These are phyloP conservation scores for Hippocampus barbouri DNA, from an alignment of 2,113 vertebrate genomes.

Conservation along the genomic window DNA sequence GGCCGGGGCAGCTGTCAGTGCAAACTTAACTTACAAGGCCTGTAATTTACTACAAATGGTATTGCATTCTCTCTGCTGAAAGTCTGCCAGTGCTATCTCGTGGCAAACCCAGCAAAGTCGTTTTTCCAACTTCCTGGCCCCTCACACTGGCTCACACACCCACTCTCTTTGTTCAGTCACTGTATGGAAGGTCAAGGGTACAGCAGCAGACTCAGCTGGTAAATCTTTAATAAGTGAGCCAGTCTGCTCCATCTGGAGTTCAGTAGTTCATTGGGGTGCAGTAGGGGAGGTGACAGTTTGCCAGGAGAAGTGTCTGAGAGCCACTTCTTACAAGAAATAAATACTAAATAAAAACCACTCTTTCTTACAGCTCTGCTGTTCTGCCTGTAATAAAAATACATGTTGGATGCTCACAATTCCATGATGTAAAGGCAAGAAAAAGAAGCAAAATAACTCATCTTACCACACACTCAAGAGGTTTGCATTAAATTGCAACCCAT, in stretches of 20 bases:
- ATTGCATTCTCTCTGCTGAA: conserved; percentile 46
- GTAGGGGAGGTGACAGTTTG: conserved; percentile 25
- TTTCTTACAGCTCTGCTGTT: conserved; percentile 57
- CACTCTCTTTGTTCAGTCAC: conserved; percentile 13
- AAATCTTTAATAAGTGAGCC: conserved; percentile 56
- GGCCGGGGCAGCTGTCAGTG: conserved; percentile 48
- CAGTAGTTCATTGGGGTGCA: conserved; percentile 42
- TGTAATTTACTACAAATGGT: conserved; percentile 57
- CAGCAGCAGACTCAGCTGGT: conserved; percentile 26
- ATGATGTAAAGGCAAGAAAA: not conserved
- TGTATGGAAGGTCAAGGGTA: conserved; percentile 49
- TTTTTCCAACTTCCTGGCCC: conserved; percentile 32
- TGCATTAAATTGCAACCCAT: no score
- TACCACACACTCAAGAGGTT: no score
- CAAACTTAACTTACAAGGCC: conserved; percentile 39
- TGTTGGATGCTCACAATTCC: conserved; percentile 8
- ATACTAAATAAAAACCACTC: conserved; percentile 23
- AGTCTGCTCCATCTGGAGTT: conserved; percentile 48
- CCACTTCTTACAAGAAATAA: conserved; percentile 12
- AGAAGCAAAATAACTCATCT: no score
- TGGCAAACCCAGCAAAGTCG: conserved; percentile 33
- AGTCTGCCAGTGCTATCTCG: conserved; percentile 41
- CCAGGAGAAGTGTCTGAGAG: conserved; percentile 43
- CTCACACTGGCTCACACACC: conserved; percentile 18
- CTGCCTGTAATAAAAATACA: conserved; percentile 1